Base-by-base conservation (phyloP, 1,140 invertebrate species). In the Elymnias hypermnestra region DNA sequence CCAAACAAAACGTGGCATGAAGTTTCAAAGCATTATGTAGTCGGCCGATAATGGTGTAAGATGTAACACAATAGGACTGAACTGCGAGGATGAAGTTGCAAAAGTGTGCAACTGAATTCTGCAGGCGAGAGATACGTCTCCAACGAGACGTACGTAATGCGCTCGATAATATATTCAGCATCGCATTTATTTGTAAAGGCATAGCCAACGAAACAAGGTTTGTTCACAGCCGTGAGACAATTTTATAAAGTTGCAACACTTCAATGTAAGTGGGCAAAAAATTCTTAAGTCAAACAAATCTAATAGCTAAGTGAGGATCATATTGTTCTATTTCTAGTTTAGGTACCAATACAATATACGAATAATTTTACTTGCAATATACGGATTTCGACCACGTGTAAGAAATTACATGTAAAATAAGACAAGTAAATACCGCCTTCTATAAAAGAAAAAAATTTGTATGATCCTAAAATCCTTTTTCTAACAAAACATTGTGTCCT, bases 141-240 rank as follows among this genome's bases (percentile, higher is more conserved):
- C 65, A 74, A 70, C 63, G 72, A 71, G 59, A 54, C 69, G 67
- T 64, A 74, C 42, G 64, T 83, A 83, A 83, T 81, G 72, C 66
- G 67, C 61, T 64, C 64, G 69, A 73, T 78, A 74, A 73, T 78
- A 81, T 81, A 81, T 83, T 77, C 76, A 29, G 59, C 59, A 81
- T 76, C 64, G 67, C 63, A 78, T 83, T 72, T 76, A 72, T 83
- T 73, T 69, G 55, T 41, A 56, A 56, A 72, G 63, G 60, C 55
- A 69, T 72, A 75, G 68, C 65, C 64, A 68, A 52, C 60, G 72
- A 72, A 73, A 83, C 66, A 69, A 74, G 73, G 69, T 76, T 79
- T 70, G 69, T 72, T 75, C 49, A 54, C 41, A 53, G 57, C 48
- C 48, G 49, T 36, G 54, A 68, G 68, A 69, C 69, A 71, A 71